Base-by-base conservation (phyloP, 1,140 invertebrate genomes). In the Pseudomyrmex gracilis region DNA sequence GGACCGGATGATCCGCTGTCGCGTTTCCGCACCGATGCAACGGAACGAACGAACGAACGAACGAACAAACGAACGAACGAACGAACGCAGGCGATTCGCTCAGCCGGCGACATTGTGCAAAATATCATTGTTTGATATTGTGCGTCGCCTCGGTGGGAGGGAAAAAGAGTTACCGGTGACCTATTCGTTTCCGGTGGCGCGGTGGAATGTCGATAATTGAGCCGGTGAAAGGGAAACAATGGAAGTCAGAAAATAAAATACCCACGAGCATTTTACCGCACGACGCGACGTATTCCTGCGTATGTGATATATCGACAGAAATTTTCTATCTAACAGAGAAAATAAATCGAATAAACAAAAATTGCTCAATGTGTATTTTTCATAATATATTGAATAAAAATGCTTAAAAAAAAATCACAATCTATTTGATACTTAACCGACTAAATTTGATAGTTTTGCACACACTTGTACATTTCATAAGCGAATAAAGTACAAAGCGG, bases 81-180 rank as follows among this genome's bases (percentile, higher is more conserved):
- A 58, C 73, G 84, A 89, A 89, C 57, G 68, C 77, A 73, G 71
- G 57, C 83, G 88, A 89, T 89, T 55, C 88, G 88, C 84, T 89
- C 88, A 87, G 68, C 77, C 88, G 88, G n/a, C 67, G 88, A 85
- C 88, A 89, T 89, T 89, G 88, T 89, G 68, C 58, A 67, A 86
- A 85, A 89, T 87, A 88, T 89, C 85, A 87, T 89, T 89, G 88
- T 89, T 89, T 73, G 83, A 87, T 66, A 74, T 43, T 47, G 73
- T 8, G 73, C 34, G 73, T 24, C 1, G 43, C 9, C 22, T 22
- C 20, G 55, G 63, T 17, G 47, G 61, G 7, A 78, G 63, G 53
- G 10, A 71, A 82, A 71, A 73, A 66, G 53, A 71, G 70, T 57
- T 55, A 71, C 15, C 73, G 60, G 71, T 87, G 85, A 84, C 73